phyloP scores from a whole-genome alignment of 2,113 vertebrate species.

The Mola mola region DNA sequence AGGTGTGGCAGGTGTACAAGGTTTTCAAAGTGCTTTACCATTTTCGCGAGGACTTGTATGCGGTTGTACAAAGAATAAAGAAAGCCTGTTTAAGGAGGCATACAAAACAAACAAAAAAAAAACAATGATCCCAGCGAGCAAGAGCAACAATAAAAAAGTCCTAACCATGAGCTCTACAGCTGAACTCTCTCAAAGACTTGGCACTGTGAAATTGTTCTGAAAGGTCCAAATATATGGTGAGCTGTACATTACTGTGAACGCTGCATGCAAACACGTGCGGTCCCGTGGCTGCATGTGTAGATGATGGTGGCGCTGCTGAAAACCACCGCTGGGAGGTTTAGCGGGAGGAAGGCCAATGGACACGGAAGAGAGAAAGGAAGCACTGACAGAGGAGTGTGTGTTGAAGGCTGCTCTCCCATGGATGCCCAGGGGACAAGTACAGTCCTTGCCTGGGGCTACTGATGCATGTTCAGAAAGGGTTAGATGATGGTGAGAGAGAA shows the following conservation, averaged over 20 bases:
- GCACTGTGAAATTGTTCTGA: background rate
- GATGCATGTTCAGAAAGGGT: constrained; percentile 27
- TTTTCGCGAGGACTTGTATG: too few species aligned
- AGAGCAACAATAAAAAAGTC: background rate
- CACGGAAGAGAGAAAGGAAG: constrained; percentile 14
- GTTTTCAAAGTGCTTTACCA: too few species aligned
- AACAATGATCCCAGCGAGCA: background rate
- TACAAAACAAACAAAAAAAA: background rate
- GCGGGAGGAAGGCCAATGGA: constrained; percentile 21
- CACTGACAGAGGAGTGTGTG: background rate
- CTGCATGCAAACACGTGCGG: constrained; percentile 23
- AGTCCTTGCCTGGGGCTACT: constrained; percentile 38
- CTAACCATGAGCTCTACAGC: background rate
- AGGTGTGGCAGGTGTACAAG: too few species aligned
- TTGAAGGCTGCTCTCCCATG: constrained; percentile 5
- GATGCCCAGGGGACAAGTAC: constrained; percentile 43
- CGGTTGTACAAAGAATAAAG: background rate
- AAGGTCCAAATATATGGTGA: constrained; percentile 3
- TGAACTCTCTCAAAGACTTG: constrained; percentile 27
- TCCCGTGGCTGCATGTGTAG: constrained; percentile 2
- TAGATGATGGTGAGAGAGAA: constrained; percentile 21
- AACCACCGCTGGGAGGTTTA: constrained; percentile 21
- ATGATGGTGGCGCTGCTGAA: constrained; percentile 21
- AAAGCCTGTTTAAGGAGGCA: background rate
- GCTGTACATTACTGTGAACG: background rate